phyloP scores from a whole-genome alignment of 2,797 vertebrate species.

The Lagocephalus sceleratus region DNA sequence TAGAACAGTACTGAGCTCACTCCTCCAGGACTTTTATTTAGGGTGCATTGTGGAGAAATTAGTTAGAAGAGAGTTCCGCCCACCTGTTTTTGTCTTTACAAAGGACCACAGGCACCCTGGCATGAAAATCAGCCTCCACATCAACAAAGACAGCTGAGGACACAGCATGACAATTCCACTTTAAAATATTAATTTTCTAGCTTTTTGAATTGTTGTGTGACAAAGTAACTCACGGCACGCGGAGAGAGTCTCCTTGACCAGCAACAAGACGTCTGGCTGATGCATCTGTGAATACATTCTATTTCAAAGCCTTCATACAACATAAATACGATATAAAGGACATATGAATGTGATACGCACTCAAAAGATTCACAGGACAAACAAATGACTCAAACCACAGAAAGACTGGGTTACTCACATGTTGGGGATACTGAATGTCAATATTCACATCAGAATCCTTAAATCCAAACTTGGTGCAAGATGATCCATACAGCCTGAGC shows the following conservation, averaged over 20 bases:
- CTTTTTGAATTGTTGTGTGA: not conserved
- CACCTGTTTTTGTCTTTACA: slow-evolving; percentile 92
- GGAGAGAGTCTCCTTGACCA: slow-evolving; percentile 88
- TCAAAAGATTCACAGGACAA: slow-evolving; percentile 12
- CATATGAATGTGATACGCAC: slow-evolving; percentile 8
- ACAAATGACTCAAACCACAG: not conserved
- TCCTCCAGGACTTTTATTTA: too few relatives aligned
- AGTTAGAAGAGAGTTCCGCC: slow-evolving; percentile 4
- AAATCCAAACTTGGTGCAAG: slow-evolving; percentile 90
- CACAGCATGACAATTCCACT: slow-evolving; percentile 6
- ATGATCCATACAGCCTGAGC: slow-evolving; percentile 92
- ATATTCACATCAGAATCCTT: slow-evolving; percentile 93
- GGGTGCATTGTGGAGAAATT: too few relatives aligned
- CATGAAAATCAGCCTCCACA: slow-evolving; percentile 92
- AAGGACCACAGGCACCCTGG: slow-evolving; percentile 89
- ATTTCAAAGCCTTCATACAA: slow-evolving; percentile 53
- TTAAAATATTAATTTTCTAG: not conserved
- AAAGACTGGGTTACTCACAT: slow-evolving; percentile 79
- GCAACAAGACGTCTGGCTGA: slow-evolving; percentile 91
- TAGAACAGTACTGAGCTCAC: not conserved
- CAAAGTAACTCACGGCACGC: slow-evolving; percentile 82
- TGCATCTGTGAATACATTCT: slow-evolving; percentile 84
- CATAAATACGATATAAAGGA: slow-evolving; percentile 32
- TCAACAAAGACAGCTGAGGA: slow-evolving; percentile 82
- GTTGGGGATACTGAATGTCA: slow-evolving; percentile 87